Evolutionary conservation across 2,797 vertebrate species (phyloP).

Genomic region (Lophotriccus pileatus): DNA sequence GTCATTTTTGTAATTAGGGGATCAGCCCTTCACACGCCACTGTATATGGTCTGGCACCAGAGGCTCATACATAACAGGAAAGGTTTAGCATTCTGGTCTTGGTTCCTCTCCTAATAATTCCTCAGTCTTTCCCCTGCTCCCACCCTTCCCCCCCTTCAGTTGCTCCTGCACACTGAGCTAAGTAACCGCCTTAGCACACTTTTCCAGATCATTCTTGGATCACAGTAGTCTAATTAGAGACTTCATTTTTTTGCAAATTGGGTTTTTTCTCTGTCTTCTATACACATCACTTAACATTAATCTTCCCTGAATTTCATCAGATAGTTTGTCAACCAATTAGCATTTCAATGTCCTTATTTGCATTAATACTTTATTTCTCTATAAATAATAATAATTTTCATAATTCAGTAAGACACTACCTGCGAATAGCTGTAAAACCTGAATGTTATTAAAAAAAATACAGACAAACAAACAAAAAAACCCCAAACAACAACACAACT

Average conservation of each 20-base stretch:
- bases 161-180: not conserved
- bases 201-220: not conserved
- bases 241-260: not conserved
- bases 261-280: not conserved
- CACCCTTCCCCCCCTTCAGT: accelerated
- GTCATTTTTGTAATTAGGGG: not conserved
- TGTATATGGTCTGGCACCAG: not conserved
- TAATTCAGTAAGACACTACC: not conserved
- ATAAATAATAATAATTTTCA: not conserved
- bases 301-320: not conserved
- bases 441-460: not conserved
- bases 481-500: not conserved
- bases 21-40: not conserved
- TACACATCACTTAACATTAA: not conserved
- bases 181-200: not conserved
- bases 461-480: not conserved
- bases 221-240: not conserved
- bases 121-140: not conserved
- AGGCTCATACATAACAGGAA: not conserved
- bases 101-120: not conserved
- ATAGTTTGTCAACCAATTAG: not conserved
- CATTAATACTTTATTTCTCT: not conserved
- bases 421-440: not conserved
- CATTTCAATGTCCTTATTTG: not conserved
- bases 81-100: not conserved